Evolutionary conservation across 2,797 vertebrate species (phyloP).

Genomic region (Poecilia gillii): DNA sequence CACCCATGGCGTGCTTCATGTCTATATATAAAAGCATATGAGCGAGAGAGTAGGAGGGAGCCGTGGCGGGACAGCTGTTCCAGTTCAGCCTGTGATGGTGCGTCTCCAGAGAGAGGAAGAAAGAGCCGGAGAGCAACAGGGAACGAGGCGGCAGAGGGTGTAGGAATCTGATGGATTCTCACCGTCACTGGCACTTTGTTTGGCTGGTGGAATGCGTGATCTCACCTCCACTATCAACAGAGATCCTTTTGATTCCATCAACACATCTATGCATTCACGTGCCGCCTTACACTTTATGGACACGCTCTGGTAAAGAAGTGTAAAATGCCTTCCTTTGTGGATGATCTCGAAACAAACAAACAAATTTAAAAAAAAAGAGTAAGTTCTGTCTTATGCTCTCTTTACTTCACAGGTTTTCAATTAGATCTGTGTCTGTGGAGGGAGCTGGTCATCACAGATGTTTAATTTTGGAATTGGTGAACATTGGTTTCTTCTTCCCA

Average conservation of each 20-base stretch:
- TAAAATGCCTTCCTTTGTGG: not conserved
- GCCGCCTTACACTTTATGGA: not conserved
- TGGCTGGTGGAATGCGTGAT: constrained; percentile 31
- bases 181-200: constrained; percentile 32
- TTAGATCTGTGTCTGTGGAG: not conserved
- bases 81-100: constrained; percentile 43
- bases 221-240: constrained; percentile 23
- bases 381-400: not conserved
- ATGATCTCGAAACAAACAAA: not conserved
- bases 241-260: constrained; percentile 11
- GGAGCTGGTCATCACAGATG: not conserved
- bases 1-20: constrained; percentile 51
- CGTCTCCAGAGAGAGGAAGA: constrained; percentile 42
- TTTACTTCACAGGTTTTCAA: not conserved
- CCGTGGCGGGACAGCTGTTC: constrained; percentile 58
- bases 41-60: constrained; percentile 44
- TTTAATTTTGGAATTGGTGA: not conserved
- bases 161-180: constrained; percentile 42
- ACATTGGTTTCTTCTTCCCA: not conserved
- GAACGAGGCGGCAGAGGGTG: constrained; percentile 8
- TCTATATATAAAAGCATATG: constrained; percentile 69
- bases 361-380: too few relatives aligned
- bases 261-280: constrained; percentile 1
- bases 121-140: not conserved
- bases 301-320: not conserved